Conservation (phyloP, 1,140 invertebrate species). For the Caenorhabditis brenneri region DNA sequence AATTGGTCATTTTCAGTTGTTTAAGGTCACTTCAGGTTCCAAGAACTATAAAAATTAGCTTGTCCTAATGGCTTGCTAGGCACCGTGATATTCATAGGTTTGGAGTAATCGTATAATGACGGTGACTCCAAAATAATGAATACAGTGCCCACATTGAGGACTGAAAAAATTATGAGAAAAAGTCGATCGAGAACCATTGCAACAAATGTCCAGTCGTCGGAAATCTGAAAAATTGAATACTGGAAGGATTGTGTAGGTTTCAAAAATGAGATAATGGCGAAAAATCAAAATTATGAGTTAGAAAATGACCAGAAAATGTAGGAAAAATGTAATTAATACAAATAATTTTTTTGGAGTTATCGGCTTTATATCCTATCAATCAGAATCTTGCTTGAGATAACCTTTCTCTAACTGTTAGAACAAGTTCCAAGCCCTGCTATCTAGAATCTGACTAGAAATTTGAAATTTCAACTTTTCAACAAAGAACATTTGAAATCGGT, state of each 20-base stretch:
- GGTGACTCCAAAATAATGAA: conserved; percentile 68
- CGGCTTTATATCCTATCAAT: too few relatives aligned
- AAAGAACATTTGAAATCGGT: too few relatives aligned
- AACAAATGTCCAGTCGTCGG: conserved; percentile 98
- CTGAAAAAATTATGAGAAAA: conserved; percentile 77
- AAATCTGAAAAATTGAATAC: conserved; percentile 67
- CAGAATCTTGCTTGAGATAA: too few relatives aligned
- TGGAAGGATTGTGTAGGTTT: too few relatives aligned
- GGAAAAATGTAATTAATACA: too few relatives aligned
- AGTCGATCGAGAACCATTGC: conserved; percentile 98
- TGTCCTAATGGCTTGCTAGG: conserved; percentile 65
- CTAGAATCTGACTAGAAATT: too few relatives aligned
- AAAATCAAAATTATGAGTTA: too few relatives aligned
- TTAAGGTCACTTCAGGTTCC: background rate
- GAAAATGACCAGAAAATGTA: too few relatives aligned
- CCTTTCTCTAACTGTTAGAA: too few relatives aligned
- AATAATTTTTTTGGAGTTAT: too few relatives aligned
- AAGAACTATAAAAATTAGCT: conserved; percentile 58
- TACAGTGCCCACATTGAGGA: conserved; percentile 69
- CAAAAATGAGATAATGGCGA: too few relatives aligned
- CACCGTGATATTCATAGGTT: conserved; percentile 69
- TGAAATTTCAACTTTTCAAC: background rate
- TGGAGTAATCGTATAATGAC: conserved; percentile 62
- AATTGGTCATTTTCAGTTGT: background rate
- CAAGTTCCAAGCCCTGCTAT: too few relatives aligned